These are phyloP conservation scores for Eurosta solidaginis DNA, from an alignment of 1,140 invertebrate species.

Conservation along the genomic window DNA sequence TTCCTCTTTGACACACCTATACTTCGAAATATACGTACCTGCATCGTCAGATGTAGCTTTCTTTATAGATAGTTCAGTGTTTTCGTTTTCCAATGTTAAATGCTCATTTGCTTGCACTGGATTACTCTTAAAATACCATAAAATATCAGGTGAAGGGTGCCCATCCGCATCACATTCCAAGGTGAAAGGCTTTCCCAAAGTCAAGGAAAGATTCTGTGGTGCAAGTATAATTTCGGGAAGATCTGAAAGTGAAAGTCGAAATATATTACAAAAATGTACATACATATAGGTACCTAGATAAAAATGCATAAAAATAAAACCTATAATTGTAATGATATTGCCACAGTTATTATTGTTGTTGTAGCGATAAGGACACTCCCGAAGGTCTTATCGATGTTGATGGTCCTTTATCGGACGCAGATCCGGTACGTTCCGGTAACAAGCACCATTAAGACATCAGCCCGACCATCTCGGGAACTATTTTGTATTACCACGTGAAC, in stretches of 20 bases:
- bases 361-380: too few species aligned
- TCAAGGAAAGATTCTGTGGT: neutral
- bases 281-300: too few species aligned
- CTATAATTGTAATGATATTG: too few species aligned
- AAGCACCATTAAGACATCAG: too few species aligned
- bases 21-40: neutral
- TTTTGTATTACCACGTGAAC: too few species aligned
- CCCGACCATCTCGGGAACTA: too few species aligned
- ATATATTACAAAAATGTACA: neutral
- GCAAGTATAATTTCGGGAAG: neutral
- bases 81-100: neutral
- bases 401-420: too few species aligned
- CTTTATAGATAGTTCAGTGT: neutral
- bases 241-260: neutral
- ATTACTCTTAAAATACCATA: conserved; percentile 69
- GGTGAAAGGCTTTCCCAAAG: neutral
- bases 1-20: too few species aligned
- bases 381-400: too few species aligned
- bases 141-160: conserved; percentile 66
- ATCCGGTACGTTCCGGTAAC: too few species aligned
- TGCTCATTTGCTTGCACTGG: neutral
- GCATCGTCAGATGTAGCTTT: neutral
- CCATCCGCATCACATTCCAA: conserved; percentile 68
- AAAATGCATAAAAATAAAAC: too few species aligned
- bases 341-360: too few species aligned